phyloP scores from a whole-genome alignment of 2,888 invertebrate genomes.

The Hedya salicella region DNA sequence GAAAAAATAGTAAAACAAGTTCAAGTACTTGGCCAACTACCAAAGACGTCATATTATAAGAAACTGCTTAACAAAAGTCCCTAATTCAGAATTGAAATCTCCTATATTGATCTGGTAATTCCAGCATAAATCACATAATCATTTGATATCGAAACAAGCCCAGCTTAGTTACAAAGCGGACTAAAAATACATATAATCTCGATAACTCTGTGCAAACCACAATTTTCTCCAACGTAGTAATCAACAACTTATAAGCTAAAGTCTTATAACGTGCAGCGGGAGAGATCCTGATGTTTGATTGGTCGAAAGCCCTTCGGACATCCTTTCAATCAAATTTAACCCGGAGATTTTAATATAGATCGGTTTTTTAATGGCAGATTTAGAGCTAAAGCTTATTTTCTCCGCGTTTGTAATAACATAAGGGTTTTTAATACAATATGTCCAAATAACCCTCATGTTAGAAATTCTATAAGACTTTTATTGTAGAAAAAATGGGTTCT shows the following conservation, averaged over 20 bases:
- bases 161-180: conserved; percentile 22
- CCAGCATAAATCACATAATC: conserved; percentile 21
- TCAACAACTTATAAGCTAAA: conserved; percentile 26
- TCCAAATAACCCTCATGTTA: too few species aligned
- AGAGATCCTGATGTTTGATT: conserved; percentile 26
- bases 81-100: background rate
- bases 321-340: conserved; percentile 27
- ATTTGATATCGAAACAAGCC: conserved; percentile 14
- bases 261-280: conserved; percentile 6
- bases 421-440: too few species aligned
- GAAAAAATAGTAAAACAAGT: background rate
- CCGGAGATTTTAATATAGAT: conserved; percentile 34
- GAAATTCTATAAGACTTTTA: too few species aligned
- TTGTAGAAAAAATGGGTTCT: too few species aligned
- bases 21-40: background rate
- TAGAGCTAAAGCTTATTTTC: background rate
- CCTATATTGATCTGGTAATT: conserved; percentile 6
- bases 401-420: background rate
- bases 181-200: conserved; percentile 36
- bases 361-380: background rate
- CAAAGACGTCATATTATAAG: background rate
- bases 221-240: conserved; percentile 39
- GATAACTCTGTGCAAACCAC: conserved; percentile 36
- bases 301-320: conserved; percentile 29
- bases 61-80: background rate